phyloP scores from a whole-genome alignment of 1,140 invertebrate species.

The Scaptomyza montana region DNA sequence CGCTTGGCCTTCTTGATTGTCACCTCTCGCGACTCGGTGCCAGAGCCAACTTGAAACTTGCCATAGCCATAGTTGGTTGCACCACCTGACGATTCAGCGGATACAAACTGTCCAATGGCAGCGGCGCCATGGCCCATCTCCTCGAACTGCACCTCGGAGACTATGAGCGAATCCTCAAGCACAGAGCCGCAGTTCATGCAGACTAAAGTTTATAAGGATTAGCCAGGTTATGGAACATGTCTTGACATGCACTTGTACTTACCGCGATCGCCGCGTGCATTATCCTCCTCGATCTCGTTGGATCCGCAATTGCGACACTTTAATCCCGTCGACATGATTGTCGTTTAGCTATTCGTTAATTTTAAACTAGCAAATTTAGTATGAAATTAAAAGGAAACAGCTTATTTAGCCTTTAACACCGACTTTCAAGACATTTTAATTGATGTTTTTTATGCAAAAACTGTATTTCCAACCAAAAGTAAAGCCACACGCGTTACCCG shows the following conservation, averaged over 20 bases:
- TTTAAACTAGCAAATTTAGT: neutral
- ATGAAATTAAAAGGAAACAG: neutral
- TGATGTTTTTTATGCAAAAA: neutral
- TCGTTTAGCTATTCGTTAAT: slow-evolving; percentile 3
- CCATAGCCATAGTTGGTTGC: slow-evolving; percentile 89
- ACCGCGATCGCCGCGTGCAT: slow-evolving; percentile 91
- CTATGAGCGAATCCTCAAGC: slow-evolving; percentile 97
- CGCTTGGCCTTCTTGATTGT: slow-evolving; percentile 94
- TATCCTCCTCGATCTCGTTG: slow-evolving; percentile 96
- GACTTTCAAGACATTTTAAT: slow-evolving; percentile 10
- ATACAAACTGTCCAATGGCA: slow-evolving; percentile 96
- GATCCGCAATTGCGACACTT: slow-evolving; percentile 97
- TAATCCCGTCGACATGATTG: slow-evolving; percentile 72
- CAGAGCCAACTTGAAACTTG: slow-evolving; percentile 92
- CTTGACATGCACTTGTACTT: neutral
- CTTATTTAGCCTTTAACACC: neutral
- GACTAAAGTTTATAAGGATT: slow-evolving; percentile 84
- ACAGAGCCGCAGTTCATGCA: slow-evolving; percentile 98
- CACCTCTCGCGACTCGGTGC: slow-evolving; percentile 94
- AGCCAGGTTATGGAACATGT: too few species aligned
- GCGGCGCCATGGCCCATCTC: slow-evolving; percentile 95
- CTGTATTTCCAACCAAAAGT: slow-evolving; percentile 4
- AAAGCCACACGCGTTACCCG: slow-evolving; percentile 1
- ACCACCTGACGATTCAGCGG: slow-evolving; percentile 93
- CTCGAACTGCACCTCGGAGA: slow-evolving; percentile 97